Percentiles rank a stretch among this genome's conserved stretches.
phyloP scores from a whole-genome alignment of 2,888 invertebrate genomes.

The Tetragonisca angustula region DNA sequence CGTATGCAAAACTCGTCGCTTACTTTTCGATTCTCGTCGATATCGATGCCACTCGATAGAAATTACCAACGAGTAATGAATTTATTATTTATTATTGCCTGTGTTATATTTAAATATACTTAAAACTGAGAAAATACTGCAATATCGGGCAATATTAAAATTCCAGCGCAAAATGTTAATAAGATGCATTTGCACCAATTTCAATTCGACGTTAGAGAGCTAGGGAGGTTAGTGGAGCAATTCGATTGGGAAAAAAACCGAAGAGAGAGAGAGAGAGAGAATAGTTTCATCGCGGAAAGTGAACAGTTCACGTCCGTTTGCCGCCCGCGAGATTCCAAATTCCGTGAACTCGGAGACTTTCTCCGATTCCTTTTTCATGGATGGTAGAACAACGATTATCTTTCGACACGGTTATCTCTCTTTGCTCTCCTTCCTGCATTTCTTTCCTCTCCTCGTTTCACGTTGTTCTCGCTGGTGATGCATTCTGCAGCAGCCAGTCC shows the following conservation, averaged over 20 bases:
- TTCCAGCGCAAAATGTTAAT: too few species aligned
- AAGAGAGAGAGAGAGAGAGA: background rate
- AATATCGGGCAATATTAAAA: too few species aligned
- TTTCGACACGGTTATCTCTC: background rate
- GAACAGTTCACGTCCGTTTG: slow-evolving; percentile 23
- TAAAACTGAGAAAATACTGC: too few species aligned
- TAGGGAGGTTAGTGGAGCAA: slow-evolving; percentile 53
- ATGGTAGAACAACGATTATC: slow-evolving; percentile 47
- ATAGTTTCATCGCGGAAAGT: slow-evolving; percentile 14
- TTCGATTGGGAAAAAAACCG: slow-evolving; percentile 23
- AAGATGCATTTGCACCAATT: slow-evolving; percentile 3
- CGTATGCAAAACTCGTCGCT: too few species aligned
- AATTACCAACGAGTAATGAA: too few species aligned
- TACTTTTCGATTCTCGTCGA: too few species aligned
- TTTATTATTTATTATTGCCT: too few species aligned
- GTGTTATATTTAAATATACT: too few species aligned
- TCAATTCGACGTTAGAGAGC: slow-evolving; percentile 8
- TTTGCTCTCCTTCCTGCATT: slow-evolving; percentile 22
- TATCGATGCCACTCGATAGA: too few species aligned
- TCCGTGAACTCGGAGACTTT: slow-evolving; percentile 60
- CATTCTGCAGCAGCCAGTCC: too few species aligned
- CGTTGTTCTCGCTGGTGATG: too few species aligned
- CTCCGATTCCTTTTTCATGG: slow-evolving; percentile 60
- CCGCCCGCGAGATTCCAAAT: slow-evolving; percentile 42
- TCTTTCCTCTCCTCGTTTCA: slow-evolving; percentile 22